Evolutionary conservation across 2,113 vertebrate genomes (phyloP).

Genomic region (Bambusicola thoracicus): DNA sequence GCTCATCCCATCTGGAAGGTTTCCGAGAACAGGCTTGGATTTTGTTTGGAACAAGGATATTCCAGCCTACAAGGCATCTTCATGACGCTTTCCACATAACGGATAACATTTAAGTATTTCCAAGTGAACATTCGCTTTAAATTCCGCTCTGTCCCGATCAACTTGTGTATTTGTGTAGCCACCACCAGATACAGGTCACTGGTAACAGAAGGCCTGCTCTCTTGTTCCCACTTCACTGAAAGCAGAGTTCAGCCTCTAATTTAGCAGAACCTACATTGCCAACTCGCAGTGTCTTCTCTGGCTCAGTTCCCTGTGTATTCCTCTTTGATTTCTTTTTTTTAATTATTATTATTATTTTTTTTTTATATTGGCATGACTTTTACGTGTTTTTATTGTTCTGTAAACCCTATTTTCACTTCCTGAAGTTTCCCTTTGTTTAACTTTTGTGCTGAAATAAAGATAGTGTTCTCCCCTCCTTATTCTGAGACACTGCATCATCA

Average conservation of each 20-base stretch:
- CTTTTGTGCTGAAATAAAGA: neutral
- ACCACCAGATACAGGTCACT: neutral
- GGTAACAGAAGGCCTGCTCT: neutral
- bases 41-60: slow-evolving; percentile 33
- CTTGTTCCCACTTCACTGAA: neutral
- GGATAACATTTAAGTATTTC: slow-evolving; percentile 27
- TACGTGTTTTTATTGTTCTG: neutral
- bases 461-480: neutral
- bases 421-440: neutral
- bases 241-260: neutral
- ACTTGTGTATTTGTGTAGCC: neutral
- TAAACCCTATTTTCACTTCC: neutral
- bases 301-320: neutral
- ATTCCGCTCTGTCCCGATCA: slow-evolving; percentile 19
- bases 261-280: neutral
- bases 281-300: neutral
- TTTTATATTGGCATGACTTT: neutral
- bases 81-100: neutral
- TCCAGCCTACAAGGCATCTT: slow-evolving; percentile 37
- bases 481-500: neutral
- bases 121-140: neutral
- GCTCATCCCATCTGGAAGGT: neutral
- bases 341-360: too few species aligned
- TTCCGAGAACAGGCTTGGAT: neutral
- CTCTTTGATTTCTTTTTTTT: too few species aligned